Conservation (phyloP, 64 coral and sea anemone species). For the Trachythela sp. region DNA sequence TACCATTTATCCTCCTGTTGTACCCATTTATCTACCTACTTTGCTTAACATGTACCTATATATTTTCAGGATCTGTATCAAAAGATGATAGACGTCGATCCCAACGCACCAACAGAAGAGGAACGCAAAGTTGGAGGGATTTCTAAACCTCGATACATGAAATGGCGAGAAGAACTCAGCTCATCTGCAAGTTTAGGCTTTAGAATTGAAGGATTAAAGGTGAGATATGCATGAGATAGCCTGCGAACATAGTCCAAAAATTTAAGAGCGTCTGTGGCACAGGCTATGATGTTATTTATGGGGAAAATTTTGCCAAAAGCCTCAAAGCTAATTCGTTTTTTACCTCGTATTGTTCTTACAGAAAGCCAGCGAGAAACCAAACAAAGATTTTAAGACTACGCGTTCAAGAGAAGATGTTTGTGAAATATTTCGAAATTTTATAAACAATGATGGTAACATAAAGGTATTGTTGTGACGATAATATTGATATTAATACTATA, state of each 20-base stretch:
- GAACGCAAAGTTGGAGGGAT: slow-evolving; percentile 63
- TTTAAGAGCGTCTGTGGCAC: too few relatives aligned
- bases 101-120: slow-evolving; percentile 79
- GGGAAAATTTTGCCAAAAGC: too few relatives aligned
- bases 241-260: background rate
- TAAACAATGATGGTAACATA: slow-evolving; percentile 71
- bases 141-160: slow-evolving; percentile 88
- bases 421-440: slow-evolving; percentile 82
- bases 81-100: slow-evolving; percentile 91
- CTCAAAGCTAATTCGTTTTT: too few relatives aligned
- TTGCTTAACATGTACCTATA: too few relatives aligned
- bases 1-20: too few relatives aligned
- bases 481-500: too few relatives aligned
- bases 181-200: slow-evolving; percentile 88
- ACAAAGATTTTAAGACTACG: slow-evolving; percentile 99
- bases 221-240: background rate
- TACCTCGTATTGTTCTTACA: too few relatives aligned
- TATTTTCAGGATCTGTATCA: slow-evolving; percentile 71
- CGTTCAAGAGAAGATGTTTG: slow-evolving; percentile 76
- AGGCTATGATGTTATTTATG: too few relatives aligned
- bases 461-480: slow-evolving; percentile 54
- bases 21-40: too few relatives aligned
- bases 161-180: slow-evolving; percentile 84
- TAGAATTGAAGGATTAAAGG: slow-evolving; percentile 98
- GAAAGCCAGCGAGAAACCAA: slow-evolving; percentile 85